Evolutionary conservation across 2,797 vertebrate genomes (phyloP), one percentile per base, ranked within the genome.

Genomic region (Oreonectes daqikongensis): DNA sequence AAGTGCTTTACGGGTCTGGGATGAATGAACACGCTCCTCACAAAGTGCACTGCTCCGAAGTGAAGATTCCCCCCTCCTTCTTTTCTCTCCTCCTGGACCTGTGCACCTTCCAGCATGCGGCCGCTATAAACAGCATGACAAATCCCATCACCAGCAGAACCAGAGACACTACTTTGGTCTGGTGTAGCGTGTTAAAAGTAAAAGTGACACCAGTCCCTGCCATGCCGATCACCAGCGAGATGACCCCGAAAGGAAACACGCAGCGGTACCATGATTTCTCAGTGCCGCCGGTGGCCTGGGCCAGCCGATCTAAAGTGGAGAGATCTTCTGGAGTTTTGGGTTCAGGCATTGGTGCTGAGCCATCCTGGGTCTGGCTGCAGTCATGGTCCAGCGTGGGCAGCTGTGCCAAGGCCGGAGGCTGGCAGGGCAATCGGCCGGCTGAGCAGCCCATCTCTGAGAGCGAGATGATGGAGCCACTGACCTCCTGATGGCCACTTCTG

Each of bases 201-300:
- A 96, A 96, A n/a, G 95, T 96, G 82, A 97, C 95, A 44, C 94
- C 94, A 0, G 95, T 96, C 55, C 95, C 94, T 0, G 96, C 95
- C 30, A 95, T 85, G 59, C 95, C 95, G 1, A 97, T 96, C 82
- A 97, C 96, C n/a, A 96, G 85, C 0, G 96, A 95, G 79, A 97
- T 96, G 66, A 96, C 93, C 30, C 96, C 95, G 9, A 94, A 91
- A 0, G 91, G 93, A 82, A 93, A 94, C 59, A 92, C 89, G 30
- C 93, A 94, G 76, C 89, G 92, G 84, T 93, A 93, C 94, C 94
- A 95, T 73, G 94, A 94, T 90, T 94, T 94, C 76, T 95, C 94
- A 0, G 91, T 92, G 52, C 94, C 94, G 0, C 93, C 92, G 0
- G 96, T 97, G 78, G 96, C 95, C 90, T 96, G 91, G 0, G 96